Conservation (phyloP, 1,140 invertebrate genomes). For the Phocides pigmalion region DNA sequence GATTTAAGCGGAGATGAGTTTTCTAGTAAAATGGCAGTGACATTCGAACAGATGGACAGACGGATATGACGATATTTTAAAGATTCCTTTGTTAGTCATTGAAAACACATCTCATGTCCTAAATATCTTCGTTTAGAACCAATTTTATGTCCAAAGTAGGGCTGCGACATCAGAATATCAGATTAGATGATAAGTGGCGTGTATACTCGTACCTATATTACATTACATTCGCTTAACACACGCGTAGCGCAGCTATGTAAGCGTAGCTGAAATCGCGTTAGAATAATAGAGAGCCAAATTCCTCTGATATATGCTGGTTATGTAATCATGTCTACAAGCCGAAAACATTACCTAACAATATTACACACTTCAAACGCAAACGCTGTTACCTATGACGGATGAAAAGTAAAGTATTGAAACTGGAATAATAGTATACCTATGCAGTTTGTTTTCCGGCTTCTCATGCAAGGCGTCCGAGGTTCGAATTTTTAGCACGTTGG, state of each 20-base stretch:
- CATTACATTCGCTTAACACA: conserved; percentile 10
- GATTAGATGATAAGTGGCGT: conserved; percentile 13
- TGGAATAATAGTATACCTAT: conserved; percentile 13
- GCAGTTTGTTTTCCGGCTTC: too few relatives aligned
- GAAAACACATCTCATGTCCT: too few relatives aligned
- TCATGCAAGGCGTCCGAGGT: too few relatives aligned
- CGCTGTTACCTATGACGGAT: conserved; percentile 19
- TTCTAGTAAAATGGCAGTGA: too few relatives aligned
- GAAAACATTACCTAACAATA: conserved; percentile 44
- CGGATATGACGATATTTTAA: too few relatives aligned
- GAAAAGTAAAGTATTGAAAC: conserved; percentile 20
- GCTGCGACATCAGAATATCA: conserved; percentile 2
- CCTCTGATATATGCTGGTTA: conserved; percentile 45
- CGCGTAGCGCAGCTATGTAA: conserved; percentile 14
- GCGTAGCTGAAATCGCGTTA: conserved; percentile 26
- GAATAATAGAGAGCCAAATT: conserved; percentile 41
- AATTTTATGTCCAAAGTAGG: not conserved
- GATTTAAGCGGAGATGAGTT: too few relatives aligned
- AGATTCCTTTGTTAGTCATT: too few relatives aligned
- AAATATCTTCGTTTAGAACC: not conserved
- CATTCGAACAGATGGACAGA: too few relatives aligned
- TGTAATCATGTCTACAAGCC: conserved; percentile 44
- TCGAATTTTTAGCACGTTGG: too few relatives aligned
- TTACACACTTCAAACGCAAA: conserved; percentile 19
- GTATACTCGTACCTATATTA: conserved; percentile 6